These are phyloP conservation scores for Acromyrmex echinatior DNA, from an alignment of 1,140 invertebrate genomes.

Conservation along the genomic window DNA sequence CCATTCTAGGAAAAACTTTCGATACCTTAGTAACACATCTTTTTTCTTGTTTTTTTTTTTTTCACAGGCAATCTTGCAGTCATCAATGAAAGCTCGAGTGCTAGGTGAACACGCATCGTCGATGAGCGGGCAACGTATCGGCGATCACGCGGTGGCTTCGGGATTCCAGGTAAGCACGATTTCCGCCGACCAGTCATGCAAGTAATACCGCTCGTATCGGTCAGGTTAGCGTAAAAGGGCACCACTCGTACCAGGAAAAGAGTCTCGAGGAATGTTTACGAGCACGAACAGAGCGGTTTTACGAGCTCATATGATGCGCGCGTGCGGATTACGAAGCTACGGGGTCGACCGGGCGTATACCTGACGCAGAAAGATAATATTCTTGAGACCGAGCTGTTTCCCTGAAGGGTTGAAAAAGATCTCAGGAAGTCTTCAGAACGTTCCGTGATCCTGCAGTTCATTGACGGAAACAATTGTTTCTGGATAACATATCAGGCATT, in stretches of 20 bases:
- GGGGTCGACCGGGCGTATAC: background rate
- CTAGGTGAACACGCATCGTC: background rate
- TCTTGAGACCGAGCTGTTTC: background rate
- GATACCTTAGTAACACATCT: background rate
- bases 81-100: background rate
- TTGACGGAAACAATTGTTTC: constrained; percentile 6
- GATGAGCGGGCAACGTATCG: background rate
- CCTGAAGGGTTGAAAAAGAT: constrained; percentile 18
- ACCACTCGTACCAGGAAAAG: constrained; percentile 25
- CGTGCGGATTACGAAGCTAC: constrained; percentile 27
- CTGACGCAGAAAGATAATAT: background rate
- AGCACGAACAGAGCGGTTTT: constrained; percentile 69
- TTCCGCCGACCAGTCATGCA: background rate
- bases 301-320: constrained; percentile 67
- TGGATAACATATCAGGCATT: background rate
- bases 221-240: background rate
- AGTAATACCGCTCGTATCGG: background rate
- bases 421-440: background rate
- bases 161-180: constrained; percentile 32
- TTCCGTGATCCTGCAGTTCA: background rate
- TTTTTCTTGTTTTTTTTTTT: background rate
- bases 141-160: background rate
- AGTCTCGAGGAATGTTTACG: constrained; percentile 70
- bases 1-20: background rate
- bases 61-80: background rate